Evolutionary conservation across 2,888 invertebrate genomes (phyloP).

Genomic region (Eristalinus aeneus): DNA sequence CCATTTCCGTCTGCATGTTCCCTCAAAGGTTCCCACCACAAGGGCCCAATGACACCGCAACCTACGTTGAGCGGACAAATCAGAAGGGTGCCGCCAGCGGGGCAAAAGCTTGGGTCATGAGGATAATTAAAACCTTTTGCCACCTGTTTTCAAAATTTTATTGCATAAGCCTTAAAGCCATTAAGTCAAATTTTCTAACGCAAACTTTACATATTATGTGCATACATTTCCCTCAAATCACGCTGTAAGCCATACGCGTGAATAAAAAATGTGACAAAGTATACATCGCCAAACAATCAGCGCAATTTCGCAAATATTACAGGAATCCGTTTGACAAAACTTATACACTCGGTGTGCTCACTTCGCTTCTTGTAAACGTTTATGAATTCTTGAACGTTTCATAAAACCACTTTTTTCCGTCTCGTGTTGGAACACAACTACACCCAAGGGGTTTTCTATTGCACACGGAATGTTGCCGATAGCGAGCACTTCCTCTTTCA

Average conservation of each 20-base stretch:
- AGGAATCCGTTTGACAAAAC: constrained; percentile 2
- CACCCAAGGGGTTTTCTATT: constrained; percentile 31
- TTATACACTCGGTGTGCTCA: constrained; percentile 2
- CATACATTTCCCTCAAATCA: not conserved
- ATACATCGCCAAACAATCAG: not conserved
- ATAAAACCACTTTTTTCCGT: constrained; percentile 18
- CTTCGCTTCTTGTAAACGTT: constrained; percentile 34
- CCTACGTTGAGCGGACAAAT: no score
- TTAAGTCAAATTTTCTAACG: not conserved
- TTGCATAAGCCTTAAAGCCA: no score
- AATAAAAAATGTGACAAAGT: not conserved
- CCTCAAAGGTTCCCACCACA: no score
- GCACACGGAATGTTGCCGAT: constrained; percentile 17
- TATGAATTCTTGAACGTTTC: constrained; percentile 55
- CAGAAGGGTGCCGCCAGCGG: no score
- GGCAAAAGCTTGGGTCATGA: no score
- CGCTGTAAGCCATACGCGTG: not conserved
- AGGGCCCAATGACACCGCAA: no score
- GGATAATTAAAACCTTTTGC: no score
- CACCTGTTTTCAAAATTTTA: no score
- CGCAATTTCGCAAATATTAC: constrained; percentile 6
- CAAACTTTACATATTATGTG: not conserved
- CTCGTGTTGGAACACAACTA: constrained; percentile 37
- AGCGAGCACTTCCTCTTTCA: constrained; percentile 53
- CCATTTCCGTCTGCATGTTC: no score